Percentiles rank a stretch among this genome's conserved stretches.
Evolutionary conservation across 2,113 vertebrate genomes (phyloP).

Genomic region (Tragelaphus scriptus): DNA sequence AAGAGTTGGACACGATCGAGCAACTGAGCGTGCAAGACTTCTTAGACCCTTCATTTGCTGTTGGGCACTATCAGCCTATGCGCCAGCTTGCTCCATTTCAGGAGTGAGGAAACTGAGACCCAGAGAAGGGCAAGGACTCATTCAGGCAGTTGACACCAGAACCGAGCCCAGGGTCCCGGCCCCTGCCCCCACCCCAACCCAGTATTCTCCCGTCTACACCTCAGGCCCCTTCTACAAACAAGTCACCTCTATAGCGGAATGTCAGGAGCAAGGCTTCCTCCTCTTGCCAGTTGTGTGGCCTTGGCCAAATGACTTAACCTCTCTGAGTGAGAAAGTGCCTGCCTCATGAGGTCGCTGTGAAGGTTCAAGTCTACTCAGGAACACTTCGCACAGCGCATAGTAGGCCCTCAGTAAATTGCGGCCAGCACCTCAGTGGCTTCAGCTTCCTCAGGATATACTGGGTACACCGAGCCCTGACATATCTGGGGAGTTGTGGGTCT

Average conservation of each 20-base stretch:
- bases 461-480: background rate
- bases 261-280: background rate
- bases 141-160: background rate
- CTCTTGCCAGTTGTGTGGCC: background rate
- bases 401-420: background rate
- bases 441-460: background rate
- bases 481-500: background rate
- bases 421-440: background rate
- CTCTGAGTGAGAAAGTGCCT: background rate
- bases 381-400: background rate
- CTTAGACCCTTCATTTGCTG: background rate
- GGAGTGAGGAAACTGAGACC: background rate
- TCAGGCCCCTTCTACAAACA: background rate
- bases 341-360: background rate
- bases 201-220: background rate
- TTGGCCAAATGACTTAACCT: background rate
- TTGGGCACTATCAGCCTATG: too few species aligned
- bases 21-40: background rate
- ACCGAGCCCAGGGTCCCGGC: background rate
- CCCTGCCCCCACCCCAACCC: background rate
- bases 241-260: background rate
- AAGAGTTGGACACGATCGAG: background rate
- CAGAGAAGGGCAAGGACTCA: background rate
- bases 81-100: background rate
- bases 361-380: background rate